A percentile compares a stretch with the other conserved stretches of the same genome.
phyloP scores from a whole-genome alignment of 2,888 invertebrate species.

The Buathra laborator region DNA sequence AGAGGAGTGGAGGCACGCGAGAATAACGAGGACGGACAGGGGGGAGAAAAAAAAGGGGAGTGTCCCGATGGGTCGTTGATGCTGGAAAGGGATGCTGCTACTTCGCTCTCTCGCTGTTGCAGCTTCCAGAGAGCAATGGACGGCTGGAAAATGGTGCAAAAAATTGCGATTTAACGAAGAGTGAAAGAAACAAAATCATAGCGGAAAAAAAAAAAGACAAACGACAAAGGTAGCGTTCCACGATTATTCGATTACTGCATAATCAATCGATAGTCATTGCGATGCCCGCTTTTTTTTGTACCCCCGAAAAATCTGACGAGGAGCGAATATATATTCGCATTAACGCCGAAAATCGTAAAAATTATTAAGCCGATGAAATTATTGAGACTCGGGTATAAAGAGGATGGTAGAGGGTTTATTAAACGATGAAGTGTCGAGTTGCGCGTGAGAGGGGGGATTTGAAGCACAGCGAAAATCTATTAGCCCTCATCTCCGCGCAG shows the following conservation, averaged over 20 bases:
- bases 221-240: not conserved
- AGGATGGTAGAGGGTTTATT: not conserved
- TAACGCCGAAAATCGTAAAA: conserved; percentile 31
- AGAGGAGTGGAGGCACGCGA: conserved; percentile 26
- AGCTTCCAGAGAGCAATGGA: conserved; percentile 33
- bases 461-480: conserved; percentile 64
- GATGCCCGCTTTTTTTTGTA: not conserved
- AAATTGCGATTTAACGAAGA: conserved; percentile 29
- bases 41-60: conserved; percentile 30
- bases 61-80: conserved; percentile 50
- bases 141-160: conserved; percentile 31
- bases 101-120: conserved; percentile 36
- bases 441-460: conserved; percentile 23
- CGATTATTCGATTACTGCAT: conserved; percentile 39
- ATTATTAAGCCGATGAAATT: conserved; percentile 44
- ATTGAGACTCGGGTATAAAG: not conserved
- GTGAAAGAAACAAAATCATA: conserved; percentile 30
- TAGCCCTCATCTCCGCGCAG: conserved; percentile 73
- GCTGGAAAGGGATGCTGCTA: conserved; percentile 29
- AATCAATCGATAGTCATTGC: conserved; percentile 34
- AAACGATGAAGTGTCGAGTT: conserved; percentile 41
- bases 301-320: not conserved
- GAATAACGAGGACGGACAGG: conserved; percentile 49
- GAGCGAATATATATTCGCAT: conserved; percentile 20
- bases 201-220: not conserved